Conservation (phyloP, 2,113 vertebrate species). For the Cygnus atratus region DNA sequence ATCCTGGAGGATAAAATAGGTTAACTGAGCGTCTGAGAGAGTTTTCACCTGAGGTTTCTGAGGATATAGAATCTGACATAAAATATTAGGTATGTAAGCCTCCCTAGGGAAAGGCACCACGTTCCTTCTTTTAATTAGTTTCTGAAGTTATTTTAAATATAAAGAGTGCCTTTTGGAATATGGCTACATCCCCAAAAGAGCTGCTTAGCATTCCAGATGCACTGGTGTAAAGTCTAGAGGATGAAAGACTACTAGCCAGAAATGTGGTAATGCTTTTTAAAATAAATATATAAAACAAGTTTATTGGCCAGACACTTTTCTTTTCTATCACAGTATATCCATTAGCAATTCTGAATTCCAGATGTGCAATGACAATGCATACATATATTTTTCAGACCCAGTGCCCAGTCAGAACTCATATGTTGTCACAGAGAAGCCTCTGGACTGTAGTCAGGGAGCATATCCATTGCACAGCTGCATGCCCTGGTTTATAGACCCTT, state of each 20-base stretch:
- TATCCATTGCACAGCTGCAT: conserved; percentile 27
- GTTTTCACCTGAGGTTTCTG: not conserved
- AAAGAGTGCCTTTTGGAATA: not conserved
- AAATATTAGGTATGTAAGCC: not conserved
- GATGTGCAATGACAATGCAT: conserved; percentile 57
- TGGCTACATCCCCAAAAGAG: conserved; percentile 28
- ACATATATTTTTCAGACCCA: conserved; percentile 50
- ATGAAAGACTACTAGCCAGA: conserved; percentile 61
- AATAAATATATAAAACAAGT: conserved; percentile 67
- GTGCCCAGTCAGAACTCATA: conserved; percentile 44
- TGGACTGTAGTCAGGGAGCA: conserved; percentile 43
- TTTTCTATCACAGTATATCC: conserved; percentile 68
- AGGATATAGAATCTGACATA: not conserved
- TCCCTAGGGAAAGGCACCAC: not conserved
- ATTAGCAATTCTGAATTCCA: conserved; percentile 70
- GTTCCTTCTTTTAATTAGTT: conserved; percentile 23
- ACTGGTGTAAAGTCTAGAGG: conserved; percentile 63
- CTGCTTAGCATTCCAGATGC: conserved; percentile 65
- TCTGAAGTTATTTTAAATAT: conserved; percentile 6
- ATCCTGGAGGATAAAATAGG: not conserved
- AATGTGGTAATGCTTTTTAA: conserved; percentile 70
- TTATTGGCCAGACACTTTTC: conserved; percentile 73
- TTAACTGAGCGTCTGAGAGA: not conserved
- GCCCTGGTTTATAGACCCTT: not conserved
- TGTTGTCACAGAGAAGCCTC: conserved; percentile 47